Conservation (phyloP, 2,113 vertebrate species). For the Gallinago media region DNA sequence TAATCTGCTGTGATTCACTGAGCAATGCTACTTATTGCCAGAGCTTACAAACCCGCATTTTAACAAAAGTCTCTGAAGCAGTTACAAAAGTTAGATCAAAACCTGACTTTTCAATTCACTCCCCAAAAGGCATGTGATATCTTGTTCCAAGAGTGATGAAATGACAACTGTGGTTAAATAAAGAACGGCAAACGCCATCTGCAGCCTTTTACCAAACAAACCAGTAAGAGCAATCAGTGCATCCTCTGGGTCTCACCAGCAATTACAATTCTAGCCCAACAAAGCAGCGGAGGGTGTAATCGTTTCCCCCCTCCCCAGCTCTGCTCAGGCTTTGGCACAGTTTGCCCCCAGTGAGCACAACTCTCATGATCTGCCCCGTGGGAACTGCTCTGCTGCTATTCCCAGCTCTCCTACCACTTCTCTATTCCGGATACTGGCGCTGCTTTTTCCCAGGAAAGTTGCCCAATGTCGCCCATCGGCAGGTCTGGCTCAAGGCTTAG, state of each 20-base stretch:
- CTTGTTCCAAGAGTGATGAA: not conserved
- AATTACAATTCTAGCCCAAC: not conserved
- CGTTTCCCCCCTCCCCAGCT: not conserved
- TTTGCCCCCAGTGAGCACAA: not conserved
- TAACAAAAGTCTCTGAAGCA: not conserved
- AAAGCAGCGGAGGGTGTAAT: not conserved
- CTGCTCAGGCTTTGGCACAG: not conserved
- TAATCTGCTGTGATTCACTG: constrained; percentile 31
- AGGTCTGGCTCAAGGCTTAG: not conserved
- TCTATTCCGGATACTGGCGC: not conserved
- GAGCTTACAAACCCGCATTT: not conserved
- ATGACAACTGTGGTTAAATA: not conserved
- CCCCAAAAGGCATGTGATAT: not conserved
- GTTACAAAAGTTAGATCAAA: not conserved
- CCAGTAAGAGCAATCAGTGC: not conserved
- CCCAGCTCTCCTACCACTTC: not conserved
- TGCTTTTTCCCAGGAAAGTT: not conserved
- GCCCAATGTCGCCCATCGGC: rapidly evolving
- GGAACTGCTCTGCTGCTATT: not conserved
- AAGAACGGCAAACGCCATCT: not conserved
- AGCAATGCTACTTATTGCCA: not conserved
- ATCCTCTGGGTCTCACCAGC: not conserved
- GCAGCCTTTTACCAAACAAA: not conserved
- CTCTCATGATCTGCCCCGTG: not conserved
- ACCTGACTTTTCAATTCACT: not conserved